Conservation (phyloP, 2,797 vertebrate genomes). For the Buphagus erythrorhynchus region DNA sequence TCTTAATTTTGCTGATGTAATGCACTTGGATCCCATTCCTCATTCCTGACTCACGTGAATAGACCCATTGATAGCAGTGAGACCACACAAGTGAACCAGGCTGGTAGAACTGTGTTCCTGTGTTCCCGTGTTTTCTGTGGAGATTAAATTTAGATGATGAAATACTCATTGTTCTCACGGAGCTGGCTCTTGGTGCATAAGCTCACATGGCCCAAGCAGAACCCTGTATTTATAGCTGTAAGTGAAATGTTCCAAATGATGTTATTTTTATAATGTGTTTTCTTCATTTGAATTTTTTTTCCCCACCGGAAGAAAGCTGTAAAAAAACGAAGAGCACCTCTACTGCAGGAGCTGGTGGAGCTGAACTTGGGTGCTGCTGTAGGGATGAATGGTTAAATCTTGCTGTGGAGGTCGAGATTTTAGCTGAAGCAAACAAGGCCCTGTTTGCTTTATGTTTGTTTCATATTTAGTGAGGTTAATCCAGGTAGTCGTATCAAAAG, state of each 20-base stretch:
- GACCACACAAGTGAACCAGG: conserved; percentile 35
- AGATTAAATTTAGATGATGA: conserved; percentile 38
- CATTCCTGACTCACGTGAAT: conserved; percentile 30
- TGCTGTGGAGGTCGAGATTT: background rate
- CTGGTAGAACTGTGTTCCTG: background rate
- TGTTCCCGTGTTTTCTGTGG: background rate
- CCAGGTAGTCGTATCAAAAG: background rate
- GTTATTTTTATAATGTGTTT: background rate
- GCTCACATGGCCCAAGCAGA: background rate
- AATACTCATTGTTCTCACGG: background rate
- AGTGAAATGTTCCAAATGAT: background rate
- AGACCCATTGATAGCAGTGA: background rate
- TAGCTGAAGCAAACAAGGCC: rapidly evolving
- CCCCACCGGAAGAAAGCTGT: background rate
- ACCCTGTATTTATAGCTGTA: background rate
- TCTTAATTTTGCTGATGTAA: conserved; percentile 23
- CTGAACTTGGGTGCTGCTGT: background rate
- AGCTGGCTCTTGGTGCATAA: background rate
- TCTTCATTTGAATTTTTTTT: background rate
- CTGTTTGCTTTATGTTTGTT: background rate
- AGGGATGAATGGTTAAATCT: background rate
- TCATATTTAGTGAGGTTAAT: background rate
- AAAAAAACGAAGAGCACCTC: background rate
- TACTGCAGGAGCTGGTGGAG: background rate
- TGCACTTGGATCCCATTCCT: conserved; percentile 32